A percentile compares a stretch with the other conserved stretches of the same genome.
phyloP scores from a whole-genome alignment of 2,113 vertebrate genomes.

The Actinemys pallida region DNA sequence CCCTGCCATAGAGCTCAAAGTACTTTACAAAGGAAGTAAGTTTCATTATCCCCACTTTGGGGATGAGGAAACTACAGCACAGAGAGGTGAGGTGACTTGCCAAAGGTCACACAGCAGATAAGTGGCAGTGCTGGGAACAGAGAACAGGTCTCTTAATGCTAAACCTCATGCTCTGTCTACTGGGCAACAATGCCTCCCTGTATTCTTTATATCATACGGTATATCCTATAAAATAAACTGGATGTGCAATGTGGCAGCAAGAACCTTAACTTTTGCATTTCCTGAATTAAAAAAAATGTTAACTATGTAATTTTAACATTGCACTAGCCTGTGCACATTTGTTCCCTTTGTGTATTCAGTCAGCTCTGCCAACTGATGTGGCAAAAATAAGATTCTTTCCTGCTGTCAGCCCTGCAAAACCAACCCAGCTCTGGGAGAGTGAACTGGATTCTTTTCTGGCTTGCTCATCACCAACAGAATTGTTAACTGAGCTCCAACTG shows the following conservation, averaged over 20 bases:
- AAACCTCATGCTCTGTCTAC: background rate
- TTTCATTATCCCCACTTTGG: background rate
- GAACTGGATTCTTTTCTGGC: background rate
- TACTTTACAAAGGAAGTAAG: background rate
- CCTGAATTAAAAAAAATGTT: background rate
- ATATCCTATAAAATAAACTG: background rate
- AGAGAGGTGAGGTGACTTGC: background rate
- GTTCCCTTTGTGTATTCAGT: background rate
- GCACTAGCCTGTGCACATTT: background rate
- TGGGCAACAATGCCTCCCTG: background rate
- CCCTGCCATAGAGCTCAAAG: background rate
- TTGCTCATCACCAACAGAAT: background rate
- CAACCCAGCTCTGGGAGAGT: background rate
- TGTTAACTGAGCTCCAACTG: background rate
- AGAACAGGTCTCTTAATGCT: background rate
- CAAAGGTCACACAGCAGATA: background rate
- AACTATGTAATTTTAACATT: background rate
- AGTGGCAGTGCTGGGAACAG: background rate
- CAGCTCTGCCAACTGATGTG: background rate
- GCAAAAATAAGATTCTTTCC: background rate
- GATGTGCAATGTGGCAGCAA: background rate
- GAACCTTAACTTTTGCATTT: background rate
- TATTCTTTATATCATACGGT: fast-evolving
- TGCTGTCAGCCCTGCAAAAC: background rate
- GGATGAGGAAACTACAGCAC: background rate